Evolutionary conservation across 2,113 vertebrate genomes (phyloP), one percentile per base, ranked within the genome.

Genomic region (Noctilio leporinus): DNA sequence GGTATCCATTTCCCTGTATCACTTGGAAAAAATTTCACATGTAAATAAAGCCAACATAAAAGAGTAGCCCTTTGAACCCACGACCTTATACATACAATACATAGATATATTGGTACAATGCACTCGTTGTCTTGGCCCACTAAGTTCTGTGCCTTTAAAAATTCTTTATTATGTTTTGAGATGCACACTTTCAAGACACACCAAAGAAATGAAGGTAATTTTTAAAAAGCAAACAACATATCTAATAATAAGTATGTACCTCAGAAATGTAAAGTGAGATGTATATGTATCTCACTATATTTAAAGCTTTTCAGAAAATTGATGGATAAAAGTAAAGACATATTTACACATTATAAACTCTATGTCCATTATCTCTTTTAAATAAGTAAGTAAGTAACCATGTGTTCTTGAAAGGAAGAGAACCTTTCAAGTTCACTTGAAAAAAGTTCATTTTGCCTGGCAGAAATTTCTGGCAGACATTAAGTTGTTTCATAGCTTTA

Each of bases 21-120:
- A 98, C 98, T 98, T 98, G 98, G 98, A 98, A 98, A 98, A 98
- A 98, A 99, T 97, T 98, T 98, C 98, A 97, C 98, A 98, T 98
- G 98, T 98, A 99, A 99, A 99, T 99, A 99, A 98, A 98, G 98
- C 98, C 97, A 98, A 98, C 98, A 98, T 98, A 98, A 98, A 99
- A 98, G 98, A 98, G 91, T 97, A 97, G 97, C 97, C 98, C 97
- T 98, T 98, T 98, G 98, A 98, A 99, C 98, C 94, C 92, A 88
- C 53, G 96, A 98, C 98, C 97, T 98, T 98, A 97, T 97, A 98
- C 95, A 98, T 97, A 98, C 95, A 98, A 98, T 98, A 96, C 96
- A 97, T 98, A 98, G 98, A 98, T 98, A 98, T 96, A 97, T 97
- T 96, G 97, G 96, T 94, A 98, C 98, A 98, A 96, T 98, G 95